phyloP scores from a whole-genome alignment of 1,140 invertebrate species.

The Lineus longissimus region DNA sequence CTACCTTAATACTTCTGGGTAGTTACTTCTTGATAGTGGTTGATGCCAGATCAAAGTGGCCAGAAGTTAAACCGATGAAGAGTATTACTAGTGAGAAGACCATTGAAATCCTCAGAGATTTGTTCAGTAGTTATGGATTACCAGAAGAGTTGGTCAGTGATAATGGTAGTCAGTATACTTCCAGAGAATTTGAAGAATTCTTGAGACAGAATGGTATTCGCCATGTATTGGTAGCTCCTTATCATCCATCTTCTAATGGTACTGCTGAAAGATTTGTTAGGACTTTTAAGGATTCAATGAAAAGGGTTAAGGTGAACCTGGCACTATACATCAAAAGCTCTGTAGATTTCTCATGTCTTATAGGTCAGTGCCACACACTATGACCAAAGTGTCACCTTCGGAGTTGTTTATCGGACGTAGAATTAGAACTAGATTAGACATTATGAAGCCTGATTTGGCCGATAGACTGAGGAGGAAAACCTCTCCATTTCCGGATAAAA shows the following conservation, averaged over 20 bases:
- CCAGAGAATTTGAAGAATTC: constrained; percentile 17
- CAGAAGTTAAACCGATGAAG: constrained; percentile 50
- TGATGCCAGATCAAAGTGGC: constrained; percentile 54
- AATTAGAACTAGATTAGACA: no score
- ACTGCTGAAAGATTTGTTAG: constrained; percentile 39
- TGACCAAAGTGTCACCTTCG: no score
- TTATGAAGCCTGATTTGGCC: no score
- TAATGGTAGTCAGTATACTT: constrained; percentile 25
- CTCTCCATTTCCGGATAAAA: no score
- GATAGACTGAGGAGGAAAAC: no score
- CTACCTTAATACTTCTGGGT: no score
- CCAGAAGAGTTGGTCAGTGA: constrained; percentile 18
- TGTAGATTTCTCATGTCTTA: no score
- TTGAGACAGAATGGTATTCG: constrained; percentile 18
- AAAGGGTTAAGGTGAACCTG: no score
- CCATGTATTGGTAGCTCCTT: constrained; percentile 26
- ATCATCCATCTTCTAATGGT: constrained; percentile 40
- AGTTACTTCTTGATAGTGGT: constrained; percentile 47
- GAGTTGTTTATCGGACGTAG: no score
- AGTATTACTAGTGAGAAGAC: constrained; percentile 10
- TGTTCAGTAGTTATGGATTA: constrained; percentile 19
- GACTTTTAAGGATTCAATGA: constrained; percentile 14
- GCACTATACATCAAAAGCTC: no score
- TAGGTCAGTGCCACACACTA: no score
- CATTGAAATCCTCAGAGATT: constrained; percentile 8